phyloP scores from a whole-genome alignment of 2,888 invertebrate species.

The Agrotis segetum region DNA sequence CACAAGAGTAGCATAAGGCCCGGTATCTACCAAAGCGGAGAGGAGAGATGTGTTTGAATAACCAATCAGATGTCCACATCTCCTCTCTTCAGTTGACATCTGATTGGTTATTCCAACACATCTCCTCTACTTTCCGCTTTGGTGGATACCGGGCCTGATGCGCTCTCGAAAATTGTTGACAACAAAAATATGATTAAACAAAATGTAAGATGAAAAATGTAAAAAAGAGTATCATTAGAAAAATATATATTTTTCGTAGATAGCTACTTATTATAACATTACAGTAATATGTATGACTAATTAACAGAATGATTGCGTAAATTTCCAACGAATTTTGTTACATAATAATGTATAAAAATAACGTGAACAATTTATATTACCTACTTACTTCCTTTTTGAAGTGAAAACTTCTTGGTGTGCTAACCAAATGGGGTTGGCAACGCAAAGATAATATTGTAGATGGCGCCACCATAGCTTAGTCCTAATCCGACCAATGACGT shows the following conservation, averaged over 20 bases:
- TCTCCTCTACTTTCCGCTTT: too few relatives aligned
- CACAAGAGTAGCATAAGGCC: not conserved
- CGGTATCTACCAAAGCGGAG: too few relatives aligned
- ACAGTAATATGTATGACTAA: constrained; percentile 29
- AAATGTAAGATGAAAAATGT: not conserved
- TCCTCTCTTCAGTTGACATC: too few relatives aligned
- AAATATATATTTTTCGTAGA: constrained; percentile 32
- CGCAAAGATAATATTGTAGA: too few relatives aligned
- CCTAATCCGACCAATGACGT: too few relatives aligned
- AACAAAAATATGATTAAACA: not conserved
- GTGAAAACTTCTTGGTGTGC: too few relatives aligned
- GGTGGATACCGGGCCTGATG: too few relatives aligned
- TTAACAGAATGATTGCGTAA: constrained; percentile 15
- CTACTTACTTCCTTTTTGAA: not conserved
- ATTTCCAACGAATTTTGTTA: constrained; percentile 1
- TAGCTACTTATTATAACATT: constrained; percentile 29
- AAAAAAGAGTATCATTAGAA: constrained; percentile 17
- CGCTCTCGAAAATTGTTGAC: not conserved
- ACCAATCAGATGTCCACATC: too few relatives aligned
- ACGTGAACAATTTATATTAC: not conserved
- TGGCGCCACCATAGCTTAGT: too few relatives aligned
- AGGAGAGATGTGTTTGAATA: too few relatives aligned
- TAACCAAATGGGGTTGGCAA: too few relatives aligned
- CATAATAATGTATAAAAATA: not conserved
- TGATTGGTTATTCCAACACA: too few relatives aligned